A percentile compares a stretch with the other conserved stretches of the same genome.
These are phyloP conservation scores for Neosilurus mollespiculum DNA, from an alignment of 2,797 vertebrate genomes.

Conservation along the genomic window DNA sequence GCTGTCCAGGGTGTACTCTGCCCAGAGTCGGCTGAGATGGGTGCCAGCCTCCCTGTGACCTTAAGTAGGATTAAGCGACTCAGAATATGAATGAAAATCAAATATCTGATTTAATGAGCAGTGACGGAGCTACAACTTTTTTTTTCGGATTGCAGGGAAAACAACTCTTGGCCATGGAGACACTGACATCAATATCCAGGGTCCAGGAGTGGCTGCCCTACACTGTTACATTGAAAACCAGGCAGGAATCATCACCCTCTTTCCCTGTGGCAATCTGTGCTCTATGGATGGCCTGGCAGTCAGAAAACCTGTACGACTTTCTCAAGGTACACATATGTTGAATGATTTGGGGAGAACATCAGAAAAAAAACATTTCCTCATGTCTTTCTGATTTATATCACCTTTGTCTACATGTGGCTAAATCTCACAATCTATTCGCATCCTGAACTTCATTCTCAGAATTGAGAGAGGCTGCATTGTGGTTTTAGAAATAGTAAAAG, in stretches of 20 bases:
- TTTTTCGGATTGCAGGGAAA: conserved; percentile 73
- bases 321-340: conserved; percentile 80
- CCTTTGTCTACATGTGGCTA: background rate
- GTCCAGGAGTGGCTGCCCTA: conserved; percentile 76
- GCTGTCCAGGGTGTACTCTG: too few species aligned
- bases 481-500: too few species aligned
- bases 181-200: conserved; percentile 86
- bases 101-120: background rate
- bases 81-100: background rate
- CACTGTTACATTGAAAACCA: conserved; percentile 93
- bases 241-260: conserved; percentile 79
- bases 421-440: background rate
- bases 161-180: conserved; percentile 83
- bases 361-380: background rate
- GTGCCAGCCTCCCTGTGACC: too few species aligned
- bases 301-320: conserved; percentile 80
- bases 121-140: background rate
- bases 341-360: background rate
- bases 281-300: conserved; percentile 80
- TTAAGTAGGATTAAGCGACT: too few species aligned
- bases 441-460: background rate
- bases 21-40: too few species aligned
- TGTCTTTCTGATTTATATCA: background rate
- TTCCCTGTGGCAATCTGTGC: conserved; percentile 89
- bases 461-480: background rate